Conservation (phyloP, 2,888 invertebrate genomes). For the Amiota communis region DNA sequence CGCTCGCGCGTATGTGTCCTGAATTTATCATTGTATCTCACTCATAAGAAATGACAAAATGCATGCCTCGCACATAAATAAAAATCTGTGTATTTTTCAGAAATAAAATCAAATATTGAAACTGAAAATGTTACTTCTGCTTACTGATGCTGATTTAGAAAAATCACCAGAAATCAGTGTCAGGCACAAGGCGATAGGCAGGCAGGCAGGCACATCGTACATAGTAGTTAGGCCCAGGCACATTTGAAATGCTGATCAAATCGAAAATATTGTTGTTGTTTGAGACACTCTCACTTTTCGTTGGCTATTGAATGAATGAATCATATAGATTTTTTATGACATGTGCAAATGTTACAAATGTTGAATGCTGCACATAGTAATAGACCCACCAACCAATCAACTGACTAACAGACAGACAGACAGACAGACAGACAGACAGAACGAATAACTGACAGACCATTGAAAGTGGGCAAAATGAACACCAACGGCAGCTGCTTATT, state of each 20-base stretch:
- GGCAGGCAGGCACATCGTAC: no score
- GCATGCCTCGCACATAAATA: constrained; percentile 21
- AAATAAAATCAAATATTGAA: constrained; percentile 25
- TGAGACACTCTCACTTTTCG: constrained; percentile 13
- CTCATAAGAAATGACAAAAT: constrained; percentile 9
- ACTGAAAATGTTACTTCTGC: not conserved
- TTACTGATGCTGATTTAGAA: constrained; percentile 7
- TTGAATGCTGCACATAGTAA: constrained; percentile 21
- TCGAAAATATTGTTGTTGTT: constrained; percentile 42
- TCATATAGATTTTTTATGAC: constrained; percentile 66
- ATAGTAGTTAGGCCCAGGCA: not conserved
- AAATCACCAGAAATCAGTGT: constrained; percentile 23
- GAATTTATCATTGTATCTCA: constrained; percentile 58
- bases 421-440: not conserved
- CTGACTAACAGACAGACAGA: not conserved
- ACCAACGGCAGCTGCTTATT: constrained; percentile 18
- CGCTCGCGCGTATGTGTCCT: constrained; percentile 56
- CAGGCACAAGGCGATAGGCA: not conserved
- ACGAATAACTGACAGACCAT: no score
- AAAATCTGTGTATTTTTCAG: constrained; percentile 6
- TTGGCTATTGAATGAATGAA: not conserved
- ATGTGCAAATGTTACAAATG: constrained; percentile 65
- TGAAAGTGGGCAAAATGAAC: no score
- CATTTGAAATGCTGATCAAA: constrained; percentile 48
- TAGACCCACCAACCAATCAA: not conserved